Percentiles rank a stretch among this genome's conserved stretches.
These are phyloP conservation scores for Cyprinodon brontotheroides DNA, from an alignment of 2,113 vertebrate genomes.

Conservation along the genomic window DNA sequence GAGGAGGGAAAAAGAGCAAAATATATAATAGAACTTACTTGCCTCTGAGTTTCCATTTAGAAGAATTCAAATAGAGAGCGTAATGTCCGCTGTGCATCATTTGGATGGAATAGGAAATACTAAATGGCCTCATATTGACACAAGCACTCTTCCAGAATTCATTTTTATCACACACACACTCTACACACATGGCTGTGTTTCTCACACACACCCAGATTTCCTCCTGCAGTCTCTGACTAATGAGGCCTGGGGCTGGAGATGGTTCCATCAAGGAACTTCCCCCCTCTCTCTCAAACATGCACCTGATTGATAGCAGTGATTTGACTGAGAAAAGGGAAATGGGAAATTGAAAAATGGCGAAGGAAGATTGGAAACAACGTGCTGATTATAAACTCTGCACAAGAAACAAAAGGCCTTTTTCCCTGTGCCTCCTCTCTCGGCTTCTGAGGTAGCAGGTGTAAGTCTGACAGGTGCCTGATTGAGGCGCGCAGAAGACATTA, in stretches of 20 bases:
- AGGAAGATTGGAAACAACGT: slow-evolving; percentile 79
- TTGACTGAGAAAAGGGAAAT: slow-evolving; percentile 81
- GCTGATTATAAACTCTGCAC: slow-evolving; percentile 80
- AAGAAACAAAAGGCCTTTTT: slow-evolving; percentile 75
- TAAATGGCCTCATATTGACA: slow-evolving; percentile 75
- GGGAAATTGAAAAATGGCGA: slow-evolving; percentile 82
- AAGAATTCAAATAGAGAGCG: slow-evolving; percentile 62
- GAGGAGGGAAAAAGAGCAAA: slow-evolving; percentile 61
- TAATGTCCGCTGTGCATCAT: slow-evolving; percentile 70
- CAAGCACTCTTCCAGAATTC: slow-evolving; percentile 60
- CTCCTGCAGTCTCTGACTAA: slow-evolving; percentile 72
- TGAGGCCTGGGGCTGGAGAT: slow-evolving; percentile 76
- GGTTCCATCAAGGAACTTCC: slow-evolving; percentile 76
- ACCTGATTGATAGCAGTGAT: slow-evolving; percentile 82
- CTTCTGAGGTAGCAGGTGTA: slow-evolving; percentile 78
- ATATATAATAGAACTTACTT: slow-evolving; percentile 60
- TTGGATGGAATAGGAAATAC: slow-evolving; percentile 60
- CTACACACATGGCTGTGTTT: neutral
- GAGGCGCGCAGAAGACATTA: slow-evolving; percentile 80
- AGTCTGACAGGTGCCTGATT: slow-evolving; percentile 83
- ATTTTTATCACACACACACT: slow-evolving; percentile 56
- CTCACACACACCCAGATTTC: slow-evolving; percentile 53
- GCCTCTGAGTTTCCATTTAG: slow-evolving; percentile 64
- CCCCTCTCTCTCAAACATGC: slow-evolving; percentile 56
- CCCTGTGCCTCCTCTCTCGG: slow-evolving; percentile 66